A percentile compares a stretch with the other conserved stretches of the same genome.
Conservation (phyloP, 92 coral and sea anemone species). For the Epizoanthus fatuus region DNA sequence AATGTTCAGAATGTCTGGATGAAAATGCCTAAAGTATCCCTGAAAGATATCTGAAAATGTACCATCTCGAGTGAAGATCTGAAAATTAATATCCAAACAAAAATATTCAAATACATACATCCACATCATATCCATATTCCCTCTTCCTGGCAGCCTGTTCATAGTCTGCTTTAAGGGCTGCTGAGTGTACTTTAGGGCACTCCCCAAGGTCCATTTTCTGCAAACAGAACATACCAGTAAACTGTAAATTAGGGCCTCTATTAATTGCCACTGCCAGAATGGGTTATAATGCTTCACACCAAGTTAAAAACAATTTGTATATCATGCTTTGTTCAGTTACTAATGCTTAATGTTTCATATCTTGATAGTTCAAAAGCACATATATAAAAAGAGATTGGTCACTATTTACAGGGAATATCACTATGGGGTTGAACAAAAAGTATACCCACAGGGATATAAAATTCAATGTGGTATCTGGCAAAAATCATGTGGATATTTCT, state of each 20-base stretch:
- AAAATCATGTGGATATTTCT: no score
- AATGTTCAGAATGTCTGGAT: neutral
- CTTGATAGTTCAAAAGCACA: no score
- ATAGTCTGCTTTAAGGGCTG: conserved; percentile 97
- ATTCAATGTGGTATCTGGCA: no score
- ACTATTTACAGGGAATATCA: no score
- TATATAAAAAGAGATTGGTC: no score
- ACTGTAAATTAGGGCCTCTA: neutral
- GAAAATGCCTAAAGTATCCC: neutral
- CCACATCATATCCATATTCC: conserved; percentile 94
- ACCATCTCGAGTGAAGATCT: no score
- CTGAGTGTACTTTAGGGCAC: conserved; percentile 89
- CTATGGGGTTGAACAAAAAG: no score
- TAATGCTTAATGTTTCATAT: no score
- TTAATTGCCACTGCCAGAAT: neutral
- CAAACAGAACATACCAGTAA: neutral
- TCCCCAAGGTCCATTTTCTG: conserved; percentile 99
- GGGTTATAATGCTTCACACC: neutral
- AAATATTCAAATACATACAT: conserved; percentile 77
- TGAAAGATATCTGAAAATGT: neutral
- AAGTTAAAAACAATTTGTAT: neutral
- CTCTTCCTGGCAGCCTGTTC: conserved; percentile 88
- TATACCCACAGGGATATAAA: no score
- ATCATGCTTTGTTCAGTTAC: no score
- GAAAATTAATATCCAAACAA: no score